Evolutionary conservation across 2,797 vertebrate genomes (phyloP).

Genomic region (Semaprochilodus insignis): DNA sequence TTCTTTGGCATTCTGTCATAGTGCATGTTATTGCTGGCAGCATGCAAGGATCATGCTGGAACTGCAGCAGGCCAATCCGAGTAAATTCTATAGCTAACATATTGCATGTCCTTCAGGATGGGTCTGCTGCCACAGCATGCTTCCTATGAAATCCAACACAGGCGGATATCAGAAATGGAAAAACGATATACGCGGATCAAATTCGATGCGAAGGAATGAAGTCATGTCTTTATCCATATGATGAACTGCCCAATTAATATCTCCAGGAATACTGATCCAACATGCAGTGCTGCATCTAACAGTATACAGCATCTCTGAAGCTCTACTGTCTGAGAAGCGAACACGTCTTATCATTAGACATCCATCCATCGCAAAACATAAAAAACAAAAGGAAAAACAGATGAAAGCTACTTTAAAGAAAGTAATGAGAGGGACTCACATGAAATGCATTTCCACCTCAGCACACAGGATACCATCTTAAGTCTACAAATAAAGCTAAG

Average conservation of each 20-base stretch:
- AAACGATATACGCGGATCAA: not conserved
- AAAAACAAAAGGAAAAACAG: slow-evolving; percentile 40
- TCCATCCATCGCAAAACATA: not conserved
- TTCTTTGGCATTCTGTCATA: slow-evolving; percentile 15
- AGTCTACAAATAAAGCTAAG: slow-evolving; percentile 56
- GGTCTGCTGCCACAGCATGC: slow-evolving; percentile 13
- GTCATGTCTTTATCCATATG: not conserved
- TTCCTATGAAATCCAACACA: slow-evolving; percentile 3
- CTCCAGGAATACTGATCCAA: not conserved
- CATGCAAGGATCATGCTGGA: slow-evolving; percentile 40
- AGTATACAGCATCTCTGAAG: slow-evolving; percentile 7
- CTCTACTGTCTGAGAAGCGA: not conserved
- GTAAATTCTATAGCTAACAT: slow-evolving; percentile 42
- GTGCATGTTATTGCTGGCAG: slow-evolving; percentile 17
- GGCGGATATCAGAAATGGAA: slow-evolving; percentile 9
- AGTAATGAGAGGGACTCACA: slow-evolving; percentile 42
- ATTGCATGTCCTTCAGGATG: slow-evolving; percentile 26
- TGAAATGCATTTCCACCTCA: slow-evolving; percentile 55
- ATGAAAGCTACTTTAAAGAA: slow-evolving; percentile 53
- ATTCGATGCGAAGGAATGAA: not conserved
- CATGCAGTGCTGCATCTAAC: not conserved
- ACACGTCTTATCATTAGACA: slow-evolving; percentile 43
- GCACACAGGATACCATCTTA: slow-evolving; percentile 50
- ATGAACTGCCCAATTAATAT: slow-evolving; percentile 13
- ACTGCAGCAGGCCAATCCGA: slow-evolving; percentile 18